Percentiles rank a stretch among this genome's conserved stretches.
phyloP scores from a whole-genome alignment of 2,888 invertebrate genomes.

The Sialis lutaria region DNA sequence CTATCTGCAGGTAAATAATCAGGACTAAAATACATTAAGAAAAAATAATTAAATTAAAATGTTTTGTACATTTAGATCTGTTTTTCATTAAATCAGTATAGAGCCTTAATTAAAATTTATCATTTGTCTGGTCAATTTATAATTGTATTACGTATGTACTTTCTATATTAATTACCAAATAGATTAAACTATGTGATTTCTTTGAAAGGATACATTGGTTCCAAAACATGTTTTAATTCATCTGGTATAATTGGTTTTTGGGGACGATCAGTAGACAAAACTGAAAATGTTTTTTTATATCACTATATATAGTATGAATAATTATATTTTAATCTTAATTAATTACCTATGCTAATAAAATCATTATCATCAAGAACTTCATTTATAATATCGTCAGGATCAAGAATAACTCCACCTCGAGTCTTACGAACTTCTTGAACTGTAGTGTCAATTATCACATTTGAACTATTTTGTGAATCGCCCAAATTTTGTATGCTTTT shows the following conservation, averaged over 20 bases:
- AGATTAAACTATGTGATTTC: neutral
- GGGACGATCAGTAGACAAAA: slow-evolving; percentile 14
- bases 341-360: slow-evolving; percentile 36
- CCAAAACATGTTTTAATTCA: slow-evolving; percentile 17
- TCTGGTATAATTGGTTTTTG: slow-evolving; percentile 15
- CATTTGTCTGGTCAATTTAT: neutral
- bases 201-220: slow-evolving; percentile 19
- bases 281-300: slow-evolving; percentile 11
- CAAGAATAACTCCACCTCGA: slow-evolving; percentile 36
- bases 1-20: slow-evolving; percentile 20
- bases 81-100: too few relatives aligned
- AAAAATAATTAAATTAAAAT: slow-evolving; percentile 2
- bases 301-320: neutral
- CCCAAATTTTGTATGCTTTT: slow-evolving; percentile 11
- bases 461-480: slow-evolving; percentile 9
- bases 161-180: neutral
- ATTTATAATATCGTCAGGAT: slow-evolving; percentile 31
- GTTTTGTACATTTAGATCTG: too few relatives aligned
- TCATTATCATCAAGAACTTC: slow-evolving; percentile 40
- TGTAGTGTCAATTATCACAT: slow-evolving; percentile 11
- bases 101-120: too few relatives aligned
- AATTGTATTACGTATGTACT: neutral
- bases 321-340: too few relatives aligned
- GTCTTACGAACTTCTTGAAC: slow-evolving; percentile 35
- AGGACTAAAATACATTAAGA: slow-evolving; percentile 15